Evolutionary conservation across 2,888 invertebrate species (phyloP).

Genomic region (Apotomis betuletana): DNA sequence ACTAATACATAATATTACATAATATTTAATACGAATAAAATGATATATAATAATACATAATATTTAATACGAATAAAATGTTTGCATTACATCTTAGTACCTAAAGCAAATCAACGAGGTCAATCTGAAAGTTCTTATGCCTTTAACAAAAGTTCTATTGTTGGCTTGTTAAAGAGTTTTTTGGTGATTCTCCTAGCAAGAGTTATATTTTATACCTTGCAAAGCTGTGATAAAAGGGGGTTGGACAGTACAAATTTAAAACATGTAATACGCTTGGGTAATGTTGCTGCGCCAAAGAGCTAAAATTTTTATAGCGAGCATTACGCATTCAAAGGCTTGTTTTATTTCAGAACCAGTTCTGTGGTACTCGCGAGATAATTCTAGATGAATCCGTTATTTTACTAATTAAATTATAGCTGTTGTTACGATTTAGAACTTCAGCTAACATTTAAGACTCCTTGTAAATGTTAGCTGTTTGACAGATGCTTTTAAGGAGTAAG

Average conservation of each 20-base stretch:
- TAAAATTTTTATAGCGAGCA: conserved; percentile 15
- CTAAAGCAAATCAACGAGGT: neutral
- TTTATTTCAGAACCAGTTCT: conserved; percentile 18
- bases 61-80: neutral
- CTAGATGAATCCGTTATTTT: conserved; percentile 4
- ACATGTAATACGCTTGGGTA: conserved; percentile 18
- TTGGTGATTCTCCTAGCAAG: neutral
- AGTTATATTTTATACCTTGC: neutral
- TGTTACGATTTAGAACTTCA: neutral
- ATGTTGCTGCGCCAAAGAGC: conserved; percentile 4
- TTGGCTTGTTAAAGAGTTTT: neutral
- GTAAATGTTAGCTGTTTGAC: neutral
- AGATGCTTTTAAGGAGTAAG: too few relatives aligned
- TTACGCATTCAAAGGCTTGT: conserved; percentile 28
- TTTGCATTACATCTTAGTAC: neutral
- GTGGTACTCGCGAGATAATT: conserved; percentile 5
- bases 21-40: neutral
- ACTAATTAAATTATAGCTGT: neutral
- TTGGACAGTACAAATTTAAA: conserved; percentile 24
- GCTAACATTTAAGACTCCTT: neutral
- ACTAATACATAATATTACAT: neutral
- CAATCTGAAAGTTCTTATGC: neutral
- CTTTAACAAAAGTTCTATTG: neutral
- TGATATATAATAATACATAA: neutral
- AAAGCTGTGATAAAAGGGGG: neutral